Percentiles rank a stretch among this genome's conserved stretches.
Conservation (phyloP, 1,140 invertebrate species). For the Trichonephila clavipes region DNA sequence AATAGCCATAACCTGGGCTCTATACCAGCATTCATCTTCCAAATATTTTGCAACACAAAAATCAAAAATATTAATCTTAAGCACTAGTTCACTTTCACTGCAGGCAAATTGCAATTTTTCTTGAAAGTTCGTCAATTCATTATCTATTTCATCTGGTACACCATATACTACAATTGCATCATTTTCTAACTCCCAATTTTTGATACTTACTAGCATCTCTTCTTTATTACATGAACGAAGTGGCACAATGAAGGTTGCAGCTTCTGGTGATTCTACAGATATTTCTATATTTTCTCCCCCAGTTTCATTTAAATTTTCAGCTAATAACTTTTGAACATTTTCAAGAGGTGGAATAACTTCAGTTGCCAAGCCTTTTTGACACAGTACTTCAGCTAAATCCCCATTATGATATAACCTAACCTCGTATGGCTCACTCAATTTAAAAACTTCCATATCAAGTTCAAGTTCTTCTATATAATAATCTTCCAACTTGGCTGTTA, state of each 20-base stretch:
- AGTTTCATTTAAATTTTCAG: neutral
- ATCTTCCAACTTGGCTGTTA: slow-evolving; percentile 39
- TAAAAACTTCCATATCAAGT: slow-evolving; percentile 57
- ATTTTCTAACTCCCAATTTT: slow-evolving; percentile 34
- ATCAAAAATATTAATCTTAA: neutral
- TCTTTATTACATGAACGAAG: neutral
- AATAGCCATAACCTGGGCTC: slow-evolving; percentile 48
- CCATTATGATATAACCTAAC: slow-evolving; percentile 39
- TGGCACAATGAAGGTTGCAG: neutral
- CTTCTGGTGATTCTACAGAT: neutral
- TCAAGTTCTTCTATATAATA: slow-evolving; percentile 55
- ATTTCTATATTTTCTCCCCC: neutral
- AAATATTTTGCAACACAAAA: slow-evolving; percentile 68
- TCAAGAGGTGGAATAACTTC: slow-evolving; percentile 15
- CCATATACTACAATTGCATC: slow-evolving; percentile 3
- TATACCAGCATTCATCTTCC: slow-evolving; percentile 72
- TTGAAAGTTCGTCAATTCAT: slow-evolving; percentile 7
- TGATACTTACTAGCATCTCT: slow-evolving; percentile 12
- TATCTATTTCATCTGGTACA: slow-evolving; percentile 37
- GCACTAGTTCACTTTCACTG: slow-evolving; percentile 16
- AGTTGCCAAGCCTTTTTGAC: slow-evolving; percentile 43
- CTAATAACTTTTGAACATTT: neutral
- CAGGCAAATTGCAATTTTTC: slow-evolving; percentile 14
- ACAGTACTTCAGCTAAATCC: slow-evolving; percentile 37
- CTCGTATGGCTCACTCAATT: slow-evolving; percentile 17